phyloP scores from a whole-genome alignment of 2,888 invertebrate genomes.

The Nephrotoma flavescens region DNA sequence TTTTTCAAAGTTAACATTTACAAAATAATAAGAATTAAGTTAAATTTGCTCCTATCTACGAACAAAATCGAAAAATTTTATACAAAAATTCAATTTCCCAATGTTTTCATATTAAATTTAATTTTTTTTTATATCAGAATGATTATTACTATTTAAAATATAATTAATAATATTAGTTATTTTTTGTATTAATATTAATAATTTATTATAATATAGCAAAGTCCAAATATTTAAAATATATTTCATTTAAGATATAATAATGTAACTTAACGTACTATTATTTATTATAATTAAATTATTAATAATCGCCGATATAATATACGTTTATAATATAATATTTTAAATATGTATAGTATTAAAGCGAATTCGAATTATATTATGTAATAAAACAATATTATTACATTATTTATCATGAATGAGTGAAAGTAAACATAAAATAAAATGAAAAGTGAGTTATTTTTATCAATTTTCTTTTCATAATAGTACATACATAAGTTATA shows the following conservation, averaged over 20 bases:
- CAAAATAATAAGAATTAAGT: not conserved
- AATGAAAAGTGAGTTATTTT: not conserved
- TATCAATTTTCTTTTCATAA: not conserved
- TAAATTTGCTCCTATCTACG: not conserved
- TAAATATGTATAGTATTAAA: not conserved
- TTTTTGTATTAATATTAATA: too few species aligned
- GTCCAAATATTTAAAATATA: too few species aligned
- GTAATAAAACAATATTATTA: not conserved
- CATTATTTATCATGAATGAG: not conserved
- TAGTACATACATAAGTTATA: not conserved
- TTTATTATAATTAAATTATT: too few species aligned
- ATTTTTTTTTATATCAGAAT: not conserved
- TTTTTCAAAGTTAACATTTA: not conserved
- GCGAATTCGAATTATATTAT: not conserved
- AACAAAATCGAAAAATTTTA: not conserved
- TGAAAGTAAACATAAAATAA: not conserved
- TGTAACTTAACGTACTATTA: too few species aligned
- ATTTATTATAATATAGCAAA: too few species aligned
- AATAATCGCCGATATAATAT: not conserved
- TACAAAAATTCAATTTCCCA: not conserved
- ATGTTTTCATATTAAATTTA: not conserved
- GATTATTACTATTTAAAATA: not conserved
- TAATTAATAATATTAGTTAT: not conserved
- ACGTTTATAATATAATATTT: not conserved
- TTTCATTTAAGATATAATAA: too few species aligned